phyloP scores from a whole-genome alignment of 2,113 vertebrate genomes.

The Xiphophorus hellerii region DNA sequence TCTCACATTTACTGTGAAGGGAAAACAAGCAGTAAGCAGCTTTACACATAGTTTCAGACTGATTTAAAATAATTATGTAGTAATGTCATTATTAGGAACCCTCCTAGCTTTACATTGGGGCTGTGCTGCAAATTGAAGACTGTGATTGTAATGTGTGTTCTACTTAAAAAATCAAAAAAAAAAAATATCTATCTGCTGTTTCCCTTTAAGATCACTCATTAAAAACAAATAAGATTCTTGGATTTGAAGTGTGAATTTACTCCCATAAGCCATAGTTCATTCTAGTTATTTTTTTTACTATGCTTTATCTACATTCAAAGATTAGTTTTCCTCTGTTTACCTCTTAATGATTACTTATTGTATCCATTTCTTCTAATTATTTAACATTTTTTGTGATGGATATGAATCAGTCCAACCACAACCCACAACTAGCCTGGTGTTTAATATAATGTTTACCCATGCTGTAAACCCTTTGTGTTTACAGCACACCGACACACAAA shows the following conservation, averaged over 20 bases:
- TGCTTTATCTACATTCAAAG: background rate
- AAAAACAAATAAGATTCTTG: background rate
- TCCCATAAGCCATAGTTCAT: background rate
- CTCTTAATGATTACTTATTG: background rate
- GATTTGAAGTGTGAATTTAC: background rate
- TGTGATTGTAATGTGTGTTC: background rate
- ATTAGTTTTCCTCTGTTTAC: background rate
- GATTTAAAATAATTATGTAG: no score
- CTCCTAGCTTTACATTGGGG: background rate
- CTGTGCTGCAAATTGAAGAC: background rate
- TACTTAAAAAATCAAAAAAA: background rate
- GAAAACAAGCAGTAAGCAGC: background rate
- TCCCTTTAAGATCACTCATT: constrained; percentile 16
- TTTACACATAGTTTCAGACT: background rate
- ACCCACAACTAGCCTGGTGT: background rate
- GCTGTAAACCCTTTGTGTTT: background rate
- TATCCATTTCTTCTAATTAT: constrained; percentile 12
- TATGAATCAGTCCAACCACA: constrained; percentile 7
- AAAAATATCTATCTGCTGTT: background rate
- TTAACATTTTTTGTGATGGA: background rate
- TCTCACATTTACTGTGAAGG: background rate
- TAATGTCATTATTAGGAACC: background rate
- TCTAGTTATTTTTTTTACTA: background rate
- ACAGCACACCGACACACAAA: constrained; percentile 42
- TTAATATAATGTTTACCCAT: background rate